These are phyloP conservation scores for Cheilosia scutellata DNA, from an alignment of 2,888 invertebrate genomes.

Conservation along the genomic window DNA sequence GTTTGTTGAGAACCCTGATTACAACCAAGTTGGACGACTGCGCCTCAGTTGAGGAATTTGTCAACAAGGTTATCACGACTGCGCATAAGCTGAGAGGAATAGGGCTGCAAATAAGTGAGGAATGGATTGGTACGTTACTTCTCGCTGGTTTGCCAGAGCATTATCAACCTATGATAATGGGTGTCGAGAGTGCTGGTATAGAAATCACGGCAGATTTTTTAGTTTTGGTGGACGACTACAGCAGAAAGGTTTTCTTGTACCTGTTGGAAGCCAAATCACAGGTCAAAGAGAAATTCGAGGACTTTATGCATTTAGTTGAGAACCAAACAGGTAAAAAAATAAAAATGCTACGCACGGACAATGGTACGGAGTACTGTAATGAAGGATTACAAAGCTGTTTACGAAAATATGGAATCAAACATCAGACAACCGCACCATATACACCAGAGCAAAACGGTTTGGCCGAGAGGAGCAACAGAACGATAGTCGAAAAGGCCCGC, in stretches of 20 bases:
- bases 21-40: slow-evolving; percentile 68
- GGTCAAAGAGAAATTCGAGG: slow-evolving; percentile 52
- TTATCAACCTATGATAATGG: slow-evolving; percentile 79
- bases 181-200: slow-evolving; percentile 75
- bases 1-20: slow-evolving; percentile 77
- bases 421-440: slow-evolving; percentile 20
- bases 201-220: slow-evolving; percentile 79
- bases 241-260: slow-evolving; percentile 49
- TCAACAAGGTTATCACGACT: slow-evolving; percentile 77
- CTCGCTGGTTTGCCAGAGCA: slow-evolving; percentile 78
- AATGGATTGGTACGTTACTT: slow-evolving; percentile 79
- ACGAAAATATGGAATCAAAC: slow-evolving; percentile 2
- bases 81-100: slow-evolving; percentile 78
- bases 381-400: background rate
- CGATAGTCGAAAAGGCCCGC: slow-evolving; percentile 68
- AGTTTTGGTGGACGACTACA: slow-evolving; percentile 80
- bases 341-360: slow-evolving; percentile 29
- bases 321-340: slow-evolving; percentile 62
- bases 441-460: slow-evolving; percentile 56
- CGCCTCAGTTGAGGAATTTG: slow-evolving; percentile 78
- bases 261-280: slow-evolving; percentile 32
- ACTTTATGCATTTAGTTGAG: slow-evolving; percentile 61
- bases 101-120: slow-evolving; percentile 69
- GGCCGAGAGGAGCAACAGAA: slow-evolving; percentile 67
- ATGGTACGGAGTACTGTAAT: slow-evolving; percentile 36